Conservation (phyloP, 2,888 invertebrate genomes). For the Scaptomyza flava region DNA sequence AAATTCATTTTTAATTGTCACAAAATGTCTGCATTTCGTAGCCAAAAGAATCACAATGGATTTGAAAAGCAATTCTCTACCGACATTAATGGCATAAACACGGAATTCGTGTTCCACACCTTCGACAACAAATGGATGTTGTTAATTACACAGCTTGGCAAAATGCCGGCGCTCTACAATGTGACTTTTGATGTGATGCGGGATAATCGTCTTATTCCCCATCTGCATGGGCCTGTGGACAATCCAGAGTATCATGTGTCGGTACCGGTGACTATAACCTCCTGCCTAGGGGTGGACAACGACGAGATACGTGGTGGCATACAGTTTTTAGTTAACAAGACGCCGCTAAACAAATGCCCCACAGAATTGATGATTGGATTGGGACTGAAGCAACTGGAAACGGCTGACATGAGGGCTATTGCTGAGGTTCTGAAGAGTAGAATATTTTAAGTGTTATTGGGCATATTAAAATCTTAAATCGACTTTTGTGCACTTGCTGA, state of each 20-base stretch:
- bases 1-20: neutral
- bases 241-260: constrained; percentile 70
- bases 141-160: constrained; percentile 81
- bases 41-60: constrained; percentile 41
- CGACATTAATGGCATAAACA: constrained; percentile 70
- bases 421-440: constrained; percentile 63
- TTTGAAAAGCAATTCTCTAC: constrained; percentile 75
- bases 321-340: constrained; percentile 80
- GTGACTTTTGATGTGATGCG: constrained; percentile 77
- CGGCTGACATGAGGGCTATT: constrained; percentile 69
- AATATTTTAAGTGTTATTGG: constrained; percentile 34
- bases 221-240: constrained; percentile 60
- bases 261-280: constrained; percentile 76
- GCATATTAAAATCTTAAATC: constrained; percentile 22
- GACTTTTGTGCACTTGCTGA: neutral
- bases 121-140: constrained; percentile 82
- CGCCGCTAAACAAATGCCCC: constrained; percentile 74
- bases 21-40: constrained; percentile 31
- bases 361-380: constrained; percentile 78
- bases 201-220: constrained; percentile 52
- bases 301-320: constrained; percentile 81
- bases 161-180: constrained; percentile 78
- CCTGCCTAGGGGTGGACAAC: constrained; percentile 78
- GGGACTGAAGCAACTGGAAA: constrained; percentile 76
- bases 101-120: constrained; percentile 81